These are phyloP conservation scores for Arge pagana DNA, from an alignment of 2,888 invertebrate species.

Conservation along the genomic window DNA sequence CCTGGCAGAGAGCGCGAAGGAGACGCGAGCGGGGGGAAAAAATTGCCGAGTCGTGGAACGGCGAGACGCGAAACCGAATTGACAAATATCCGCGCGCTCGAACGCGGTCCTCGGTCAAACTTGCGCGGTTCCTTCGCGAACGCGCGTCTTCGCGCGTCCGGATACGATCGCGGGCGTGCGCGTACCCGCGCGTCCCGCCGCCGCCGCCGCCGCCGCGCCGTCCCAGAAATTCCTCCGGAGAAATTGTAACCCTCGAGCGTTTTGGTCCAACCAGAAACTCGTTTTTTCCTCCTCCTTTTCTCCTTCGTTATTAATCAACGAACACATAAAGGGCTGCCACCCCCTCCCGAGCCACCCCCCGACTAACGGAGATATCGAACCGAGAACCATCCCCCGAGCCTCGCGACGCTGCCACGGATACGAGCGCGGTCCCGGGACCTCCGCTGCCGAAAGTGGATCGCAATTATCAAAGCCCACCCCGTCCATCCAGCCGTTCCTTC, in stretches of 20 bases:
- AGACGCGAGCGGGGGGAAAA: too few species aligned
- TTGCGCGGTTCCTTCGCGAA: too few species aligned
- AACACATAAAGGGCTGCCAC: constrained; percentile 18
- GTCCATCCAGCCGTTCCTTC: constrained; percentile 19
- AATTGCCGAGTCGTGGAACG: background rate
- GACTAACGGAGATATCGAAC: constrained; percentile 39
- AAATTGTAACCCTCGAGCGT: too few species aligned
- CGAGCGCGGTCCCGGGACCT: constrained; percentile 35
- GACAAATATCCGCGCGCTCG: too few species aligned
- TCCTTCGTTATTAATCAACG: constrained; percentile 20
- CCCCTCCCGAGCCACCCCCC: background rate
- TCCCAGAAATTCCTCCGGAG: constrained; percentile 9
- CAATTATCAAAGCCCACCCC: constrained; percentile 54
- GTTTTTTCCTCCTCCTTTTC: background rate
- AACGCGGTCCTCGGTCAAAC: too few species aligned
- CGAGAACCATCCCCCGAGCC: constrained; percentile 30
- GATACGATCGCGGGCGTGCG: too few species aligned
- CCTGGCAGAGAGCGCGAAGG: too few species aligned
- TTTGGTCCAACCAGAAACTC: too few species aligned
- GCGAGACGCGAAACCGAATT: too few species aligned
- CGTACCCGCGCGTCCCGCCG: background rate
- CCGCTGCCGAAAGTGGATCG: constrained; percentile 50
- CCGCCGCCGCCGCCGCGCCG: background rate
- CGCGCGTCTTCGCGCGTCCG: too few species aligned
- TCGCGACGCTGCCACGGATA: background rate